Evolutionary conservation across 2,888 invertebrate genomes (phyloP).

Genomic region (Belgica antarctica): DNA sequence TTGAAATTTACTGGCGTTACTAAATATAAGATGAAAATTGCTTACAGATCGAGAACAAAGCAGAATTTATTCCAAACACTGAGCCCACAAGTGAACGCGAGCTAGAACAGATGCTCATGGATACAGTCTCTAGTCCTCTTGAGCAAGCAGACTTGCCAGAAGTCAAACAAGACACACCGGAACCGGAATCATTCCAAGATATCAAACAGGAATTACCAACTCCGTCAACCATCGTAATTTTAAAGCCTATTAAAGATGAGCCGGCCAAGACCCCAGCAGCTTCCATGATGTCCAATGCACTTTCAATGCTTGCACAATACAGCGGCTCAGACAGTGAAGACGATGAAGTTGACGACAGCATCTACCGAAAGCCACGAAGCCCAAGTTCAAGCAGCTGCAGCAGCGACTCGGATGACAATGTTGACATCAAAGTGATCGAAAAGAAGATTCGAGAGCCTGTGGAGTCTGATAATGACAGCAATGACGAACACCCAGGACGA

Average conservation of each 20-base stretch:
- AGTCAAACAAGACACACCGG: too few species aligned
- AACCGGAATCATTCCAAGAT: background rate
- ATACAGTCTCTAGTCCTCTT: too few species aligned
- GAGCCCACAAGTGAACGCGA: too few species aligned
- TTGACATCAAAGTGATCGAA: conserved; percentile 19
- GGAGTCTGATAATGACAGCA: conserved; percentile 50
- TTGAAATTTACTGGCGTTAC: too few species aligned
- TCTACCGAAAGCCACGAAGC: conserved; percentile 17
- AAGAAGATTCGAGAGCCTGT: background rate
- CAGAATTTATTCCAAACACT: too few species aligned
- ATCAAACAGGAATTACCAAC: background rate
- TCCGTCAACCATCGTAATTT: background rate
- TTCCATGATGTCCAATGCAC: background rate
- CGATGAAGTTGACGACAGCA: background rate
- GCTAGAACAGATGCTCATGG: too few species aligned
- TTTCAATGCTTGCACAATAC: conserved; percentile 25
- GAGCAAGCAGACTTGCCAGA: too few species aligned
- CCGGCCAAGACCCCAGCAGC: too few species aligned
- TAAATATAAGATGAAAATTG: too few species aligned
- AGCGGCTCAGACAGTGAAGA: background rate
- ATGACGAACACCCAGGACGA: background rate
- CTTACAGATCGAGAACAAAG: too few species aligned
- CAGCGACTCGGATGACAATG: conserved; percentile 3
- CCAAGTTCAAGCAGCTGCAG: background rate
- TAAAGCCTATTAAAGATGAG: background rate